Conservation (phyloP, 2,113 vertebrate species). For the Reinhardtius hippoglossoides region DNA sequence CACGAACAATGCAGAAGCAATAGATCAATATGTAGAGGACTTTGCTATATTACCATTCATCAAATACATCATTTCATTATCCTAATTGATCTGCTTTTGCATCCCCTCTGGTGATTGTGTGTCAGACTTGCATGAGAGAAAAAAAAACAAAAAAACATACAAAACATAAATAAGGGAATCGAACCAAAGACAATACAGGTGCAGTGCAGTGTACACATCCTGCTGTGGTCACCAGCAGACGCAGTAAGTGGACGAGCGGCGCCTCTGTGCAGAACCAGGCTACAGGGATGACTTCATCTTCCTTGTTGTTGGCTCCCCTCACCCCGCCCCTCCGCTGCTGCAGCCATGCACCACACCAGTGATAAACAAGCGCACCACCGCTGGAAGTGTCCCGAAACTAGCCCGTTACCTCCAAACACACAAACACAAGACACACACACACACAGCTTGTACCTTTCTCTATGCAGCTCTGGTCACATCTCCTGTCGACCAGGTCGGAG, state of each 20-base stretch:
- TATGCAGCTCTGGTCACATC: constrained; percentile 74
- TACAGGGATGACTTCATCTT: constrained; percentile 78
- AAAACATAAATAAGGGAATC: no score
- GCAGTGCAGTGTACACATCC: no score
- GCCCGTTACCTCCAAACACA: neutral
- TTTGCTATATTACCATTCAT: no score
- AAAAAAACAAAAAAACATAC: no score
- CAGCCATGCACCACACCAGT: constrained; percentile 72
- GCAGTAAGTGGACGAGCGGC: neutral
- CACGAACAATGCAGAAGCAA: no score
- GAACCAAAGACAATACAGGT: no score
- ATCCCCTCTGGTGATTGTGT: no score
- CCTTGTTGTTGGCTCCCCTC: constrained; percentile 32
- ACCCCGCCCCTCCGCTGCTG: constrained; percentile 52
- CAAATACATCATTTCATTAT: no score
- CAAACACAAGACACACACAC: neutral
- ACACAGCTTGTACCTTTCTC: constrained; percentile 79
- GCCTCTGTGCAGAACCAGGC: constrained; percentile 39
- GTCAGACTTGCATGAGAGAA: no score
- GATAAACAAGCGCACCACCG: constrained; percentile 64
- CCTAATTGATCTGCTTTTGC: no score
- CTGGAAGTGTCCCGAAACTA: constrained; percentile 46
- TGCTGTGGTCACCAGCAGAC: no score
- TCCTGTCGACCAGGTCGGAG: constrained; percentile 67
- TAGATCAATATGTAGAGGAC: no score